Percentiles rank a stretch among this genome's conserved stretches.
Conservation (phyloP, 2,888 invertebrate genomes). For the Drosophila flavopinicola region DNA sequence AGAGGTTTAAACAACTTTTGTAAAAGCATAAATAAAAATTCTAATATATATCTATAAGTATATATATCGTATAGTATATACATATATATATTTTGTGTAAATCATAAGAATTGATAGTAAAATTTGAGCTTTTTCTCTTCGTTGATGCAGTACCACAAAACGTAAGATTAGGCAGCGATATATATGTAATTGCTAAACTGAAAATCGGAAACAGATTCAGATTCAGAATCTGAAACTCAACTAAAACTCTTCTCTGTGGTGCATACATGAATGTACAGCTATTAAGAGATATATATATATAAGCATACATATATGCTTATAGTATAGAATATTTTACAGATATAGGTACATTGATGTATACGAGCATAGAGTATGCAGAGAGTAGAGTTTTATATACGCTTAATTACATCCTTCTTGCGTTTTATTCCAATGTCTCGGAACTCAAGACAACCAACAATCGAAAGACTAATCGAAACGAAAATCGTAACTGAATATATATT, state of each 20-base stretch:
- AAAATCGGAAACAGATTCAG: conserved; percentile 24
- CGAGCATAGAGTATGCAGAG: conserved; percentile 30
- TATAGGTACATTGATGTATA: conserved; percentile 37
- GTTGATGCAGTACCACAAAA: conserved; percentile 80
- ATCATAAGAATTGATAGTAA: conserved; percentile 40
- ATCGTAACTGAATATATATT: conserved; percentile 8
- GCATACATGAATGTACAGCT: conserved; percentile 58
- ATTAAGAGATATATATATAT: conserved; percentile 28
- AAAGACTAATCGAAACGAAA: conserved; percentile 22
- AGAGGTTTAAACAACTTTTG: conserved; percentile 62
- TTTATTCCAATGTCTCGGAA: conserved; percentile 26
- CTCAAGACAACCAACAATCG: conserved; percentile 18
- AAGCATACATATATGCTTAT: conserved; percentile 35
- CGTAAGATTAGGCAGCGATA: conserved; percentile 52
- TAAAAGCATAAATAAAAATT: conserved; percentile 59
- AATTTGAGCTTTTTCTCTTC: conserved; percentile 82
- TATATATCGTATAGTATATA: conserved; percentile 33
- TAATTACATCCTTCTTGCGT: conserved; percentile 10
- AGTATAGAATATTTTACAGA: conserved; percentile 10
- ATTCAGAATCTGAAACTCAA: conserved; percentile 3
- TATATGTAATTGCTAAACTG: conserved; percentile 18
- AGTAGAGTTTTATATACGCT: conserved; percentile 23
- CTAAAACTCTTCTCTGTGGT: conserved; percentile 27
- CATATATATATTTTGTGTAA: conserved; percentile 39
- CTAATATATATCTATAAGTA: conserved; percentile 36